Base-by-base conservation (phyloP, 2,797 vertebrate genomes). In the Euphonia xanthogaster region DNA sequence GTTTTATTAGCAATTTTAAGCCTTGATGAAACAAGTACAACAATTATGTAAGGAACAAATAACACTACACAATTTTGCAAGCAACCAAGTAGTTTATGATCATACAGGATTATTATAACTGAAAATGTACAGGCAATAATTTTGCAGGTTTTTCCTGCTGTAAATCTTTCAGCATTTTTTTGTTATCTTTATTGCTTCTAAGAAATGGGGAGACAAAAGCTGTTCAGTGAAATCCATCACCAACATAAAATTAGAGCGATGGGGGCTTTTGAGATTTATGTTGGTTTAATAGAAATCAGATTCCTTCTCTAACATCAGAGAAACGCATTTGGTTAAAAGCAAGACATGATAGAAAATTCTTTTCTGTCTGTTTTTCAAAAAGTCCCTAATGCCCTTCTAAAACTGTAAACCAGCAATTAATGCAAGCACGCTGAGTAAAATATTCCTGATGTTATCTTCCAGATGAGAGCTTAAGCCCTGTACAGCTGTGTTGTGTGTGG, bases 391-490 rank as follows among this genome's bases (percentile, higher is more conserved):
- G 82, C 45, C 83, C 47, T 94, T 92, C 82, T 84, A 55, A 92
- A 87, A 93, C 79, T 48, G 63, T 86, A 95, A 95, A 85, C 70
- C 74, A 6, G 11, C 78, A 93, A 93, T 94, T 95, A 96, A 83
- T 77, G 50, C 68, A 95, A 93, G 73, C 66, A 73, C 51, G 78
- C 23, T 25, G 17, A 81, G n/a, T 65, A 63, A 94, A 96, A 91
- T 88, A 90, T 79, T 88, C 61, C 71, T 67, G 72, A 77, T 9
- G 2, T 86, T 91, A 88, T 88, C 73, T 84, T 86, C 67, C 65
- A 92, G 61, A 71, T 72, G 77, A 88, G 68, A 80, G 16, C n/a
- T 81, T 92, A 75, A 76, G 74, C 24, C 1, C 44, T 57, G 21
- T 22, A 63, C 40, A 51, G 35, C 51, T 89, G 37, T 48, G 31